Conservation (phyloP, 2,888 invertebrate species). For the Drosophila sordidula region DNA sequence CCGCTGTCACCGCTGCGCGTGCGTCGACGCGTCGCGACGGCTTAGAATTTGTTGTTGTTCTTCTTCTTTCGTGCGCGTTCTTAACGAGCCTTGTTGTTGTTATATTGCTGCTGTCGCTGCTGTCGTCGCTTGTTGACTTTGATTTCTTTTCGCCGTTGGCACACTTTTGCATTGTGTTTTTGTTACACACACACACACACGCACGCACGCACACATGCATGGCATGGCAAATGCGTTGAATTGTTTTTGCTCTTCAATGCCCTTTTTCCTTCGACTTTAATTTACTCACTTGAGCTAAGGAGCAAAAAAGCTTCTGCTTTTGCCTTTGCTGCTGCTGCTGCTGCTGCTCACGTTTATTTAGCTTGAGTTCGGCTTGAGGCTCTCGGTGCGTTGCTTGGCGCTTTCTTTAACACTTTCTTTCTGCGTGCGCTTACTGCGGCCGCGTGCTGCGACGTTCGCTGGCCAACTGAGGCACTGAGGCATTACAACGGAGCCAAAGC, state of each 20-base stretch:
- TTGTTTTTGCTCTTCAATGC: not conserved
- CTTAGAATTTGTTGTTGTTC: constrained; percentile 32
- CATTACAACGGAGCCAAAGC: constrained; percentile 40
- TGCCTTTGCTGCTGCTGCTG: constrained; percentile 2
- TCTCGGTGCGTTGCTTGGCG: constrained; percentile 14
- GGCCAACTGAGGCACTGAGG: constrained; percentile 59
- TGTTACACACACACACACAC: constrained; percentile 18
- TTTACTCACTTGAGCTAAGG: constrained; percentile 38
- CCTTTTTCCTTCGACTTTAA: constrained; percentile 3
- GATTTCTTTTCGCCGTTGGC: constrained; percentile 74
- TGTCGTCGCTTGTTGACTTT: constrained; percentile 42
- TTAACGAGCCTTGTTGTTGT: constrained; percentile 35
- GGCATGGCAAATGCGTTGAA: not conserved
- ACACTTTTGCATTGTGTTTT: constrained; percentile 59
- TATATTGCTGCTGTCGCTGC: not conserved
- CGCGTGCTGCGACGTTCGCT: constrained; percentile 71
- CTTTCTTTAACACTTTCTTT: constrained; percentile 71
- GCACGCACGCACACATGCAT: not conserved
- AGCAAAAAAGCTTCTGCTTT: constrained; percentile 5
- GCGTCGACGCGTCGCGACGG: constrained; percentile 26
- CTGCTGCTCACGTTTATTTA: constrained; percentile 7
- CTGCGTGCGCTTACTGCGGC: constrained; percentile 45
- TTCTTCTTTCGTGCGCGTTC: constrained; percentile 14
- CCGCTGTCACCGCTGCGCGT: constrained; percentile 15
- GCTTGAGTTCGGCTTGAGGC: constrained; percentile 16